A percentile compares a stretch with the other conserved stretches of the same genome.
These are phyloP conservation scores for Marmota monax DNA, from an alignment of 2,113 vertebrate genomes.

Conservation along the genomic window DNA sequence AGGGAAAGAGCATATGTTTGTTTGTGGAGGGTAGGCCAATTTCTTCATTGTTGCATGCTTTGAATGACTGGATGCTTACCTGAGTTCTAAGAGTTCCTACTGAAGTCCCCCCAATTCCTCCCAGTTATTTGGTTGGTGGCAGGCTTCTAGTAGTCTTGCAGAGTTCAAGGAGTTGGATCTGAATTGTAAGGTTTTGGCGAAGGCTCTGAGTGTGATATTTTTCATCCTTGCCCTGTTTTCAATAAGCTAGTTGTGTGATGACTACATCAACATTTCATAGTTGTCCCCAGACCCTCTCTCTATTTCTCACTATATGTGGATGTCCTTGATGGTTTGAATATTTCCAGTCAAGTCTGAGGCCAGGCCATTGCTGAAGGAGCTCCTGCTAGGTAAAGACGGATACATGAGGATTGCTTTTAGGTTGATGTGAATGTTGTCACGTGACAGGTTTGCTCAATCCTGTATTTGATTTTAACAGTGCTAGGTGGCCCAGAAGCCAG, in stretches of 20 bases:
- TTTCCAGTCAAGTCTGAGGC: conserved; percentile 31
- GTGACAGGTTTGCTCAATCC: conserved; percentile 35
- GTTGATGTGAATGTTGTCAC: background rate
- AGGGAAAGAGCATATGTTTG: background rate
- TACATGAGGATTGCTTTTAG: background rate
- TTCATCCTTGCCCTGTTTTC: background rate
- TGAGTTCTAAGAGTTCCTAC: background rate
- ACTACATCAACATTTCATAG: fast-evolving
- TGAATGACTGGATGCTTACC: background rate
- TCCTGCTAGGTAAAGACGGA: background rate
- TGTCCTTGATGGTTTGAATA: background rate
- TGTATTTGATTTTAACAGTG: conserved; percentile 59
- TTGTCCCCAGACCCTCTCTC: background rate
- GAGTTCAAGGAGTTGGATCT: background rate
- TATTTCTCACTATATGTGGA: background rate
- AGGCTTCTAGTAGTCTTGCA: background rate
- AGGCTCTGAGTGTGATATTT: background rate
- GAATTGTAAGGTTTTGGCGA: background rate
- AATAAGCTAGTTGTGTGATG: background rate
- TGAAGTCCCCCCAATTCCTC: background rate
- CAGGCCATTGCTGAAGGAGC: background rate
- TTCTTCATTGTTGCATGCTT: background rate
- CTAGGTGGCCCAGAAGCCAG: conserved; percentile 25
- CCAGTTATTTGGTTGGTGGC: background rate
- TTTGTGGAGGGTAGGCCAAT: background rate